Base-by-base conservation (phyloP, 2,113 vertebrate species). In the Galeopterus variegatus region DNA sequence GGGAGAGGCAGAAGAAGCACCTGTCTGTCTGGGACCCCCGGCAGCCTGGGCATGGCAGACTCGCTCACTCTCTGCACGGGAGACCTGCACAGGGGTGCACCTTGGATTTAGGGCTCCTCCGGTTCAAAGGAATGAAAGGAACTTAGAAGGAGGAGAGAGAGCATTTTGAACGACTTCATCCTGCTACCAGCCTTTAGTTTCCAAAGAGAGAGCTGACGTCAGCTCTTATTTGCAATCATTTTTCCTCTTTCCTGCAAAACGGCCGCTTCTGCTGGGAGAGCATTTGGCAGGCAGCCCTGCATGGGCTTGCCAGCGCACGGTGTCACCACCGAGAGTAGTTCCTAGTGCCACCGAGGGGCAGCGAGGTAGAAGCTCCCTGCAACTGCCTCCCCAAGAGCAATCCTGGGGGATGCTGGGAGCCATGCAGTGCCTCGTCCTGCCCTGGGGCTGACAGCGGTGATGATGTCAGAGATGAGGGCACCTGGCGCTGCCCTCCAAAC, bases 191-290 rank as follows among this genome's bases (percentile, higher is more conserved):
- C 90, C 69, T 70, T 11, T 11, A 31, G 72, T 41, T 76, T 83
- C 67, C 64, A 12, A 58, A 76, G 88, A 60, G 94, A 89, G 48
- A 89, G 97, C 97, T 97, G 97, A 96, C 56, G 93, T 97, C 92
- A 89, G 96, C 94, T 94, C 93, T n/a, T 86, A 95, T 95, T 95
- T 97, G 95, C 88, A 94, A 88, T 97, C 96, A 88, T 96, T 95
- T 94, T 81, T 95, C 96, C 95, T 97, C 93, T 93, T 95, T 97
- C 95, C 94, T 97, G 93, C 96, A 95, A 86, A 92, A 54, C 56
- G n/a, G 81, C 84, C 81, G 95, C 73, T 90, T 86, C 70, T 95
- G 69, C 96, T 65, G 87, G 96, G 92, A 95, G 90, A 87, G 84
- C 85, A 26, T 31, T 96, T 98, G 98, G 98, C 98, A 97, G 96